These are phyloP conservation scores for Empis stercorea DNA, from an alignment of 2,888 invertebrate genomes.

Conservation along the genomic window DNA sequence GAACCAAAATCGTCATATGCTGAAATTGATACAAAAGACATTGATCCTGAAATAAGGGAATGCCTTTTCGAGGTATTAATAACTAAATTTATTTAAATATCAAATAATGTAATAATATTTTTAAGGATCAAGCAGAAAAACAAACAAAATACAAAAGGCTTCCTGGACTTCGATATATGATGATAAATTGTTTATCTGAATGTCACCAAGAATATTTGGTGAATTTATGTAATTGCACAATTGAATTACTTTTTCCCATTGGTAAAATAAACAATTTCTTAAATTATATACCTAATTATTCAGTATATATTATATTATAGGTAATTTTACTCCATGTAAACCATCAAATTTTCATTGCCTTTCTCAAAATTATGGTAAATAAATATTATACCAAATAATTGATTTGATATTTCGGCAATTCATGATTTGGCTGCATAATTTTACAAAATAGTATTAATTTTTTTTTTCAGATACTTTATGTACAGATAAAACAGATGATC, in stretches of 20 bases:
- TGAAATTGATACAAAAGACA: slow-evolving; percentile 18
- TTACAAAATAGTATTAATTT: too few relatives aligned
- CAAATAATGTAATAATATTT: not conserved
- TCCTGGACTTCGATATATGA: slow-evolving; percentile 28
- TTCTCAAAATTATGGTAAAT: slow-evolving; percentile 8
- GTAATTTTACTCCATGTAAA: slow-evolving; percentile 10
- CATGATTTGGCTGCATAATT: too few relatives aligned
- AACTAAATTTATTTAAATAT: not conserved
- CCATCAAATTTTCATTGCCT: slow-evolving; percentile 13
- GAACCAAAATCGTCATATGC: slow-evolving; percentile 26
- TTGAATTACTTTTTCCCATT: slow-evolving; percentile 32
- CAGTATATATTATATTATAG: slow-evolving; percentile 1
- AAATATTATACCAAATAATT: not conserved
- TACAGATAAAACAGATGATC: slow-evolving; percentile 25
- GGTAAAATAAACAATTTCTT: slow-evolving; percentile 16
- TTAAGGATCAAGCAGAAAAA: slow-evolving; percentile 20
- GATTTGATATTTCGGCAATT: too few relatives aligned
- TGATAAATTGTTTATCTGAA: slow-evolving; percentile 30
- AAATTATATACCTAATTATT: slow-evolving; percentile 8
- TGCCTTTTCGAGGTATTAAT: slow-evolving; percentile 24
- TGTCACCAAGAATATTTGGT: slow-evolving; percentile 32
- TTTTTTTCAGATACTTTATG: slow-evolving; percentile 21
- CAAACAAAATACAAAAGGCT: slow-evolving; percentile 23
- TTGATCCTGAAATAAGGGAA: slow-evolving; percentile 22
- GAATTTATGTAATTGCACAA: slow-evolving; percentile 31